phyloP scores from a whole-genome alignment of 2,113 vertebrate species.

The Podarcis cretensis region DNA sequence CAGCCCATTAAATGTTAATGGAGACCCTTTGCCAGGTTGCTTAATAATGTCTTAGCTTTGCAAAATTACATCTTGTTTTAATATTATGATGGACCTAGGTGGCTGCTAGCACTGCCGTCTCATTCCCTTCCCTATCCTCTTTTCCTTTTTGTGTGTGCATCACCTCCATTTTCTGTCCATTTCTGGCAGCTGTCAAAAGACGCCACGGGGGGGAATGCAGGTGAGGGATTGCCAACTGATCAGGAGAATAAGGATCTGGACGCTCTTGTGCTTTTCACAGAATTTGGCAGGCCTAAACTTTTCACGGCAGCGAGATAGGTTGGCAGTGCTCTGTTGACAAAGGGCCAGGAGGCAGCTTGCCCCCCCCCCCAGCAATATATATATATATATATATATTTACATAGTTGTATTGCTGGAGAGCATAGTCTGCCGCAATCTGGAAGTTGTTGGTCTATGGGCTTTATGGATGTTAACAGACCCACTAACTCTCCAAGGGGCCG shows the following conservation, averaged over 20 bases:
- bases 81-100: background rate
- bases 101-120: background rate
- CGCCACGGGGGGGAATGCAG: background rate
- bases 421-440: background rate
- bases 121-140: background rate
- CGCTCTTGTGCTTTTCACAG: no score
- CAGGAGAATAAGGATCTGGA: no score
- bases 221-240: background rate
- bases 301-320: background rate
- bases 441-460: background rate
- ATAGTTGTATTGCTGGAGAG: no score
- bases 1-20: background rate
- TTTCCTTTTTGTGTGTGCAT: background rate
- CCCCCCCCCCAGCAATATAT: no score
- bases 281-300: background rate
- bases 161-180: background rate
- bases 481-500: no score
- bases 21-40: background rate
- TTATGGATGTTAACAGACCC: background rate
- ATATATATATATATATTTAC: background rate
- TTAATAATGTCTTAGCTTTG: background rate
- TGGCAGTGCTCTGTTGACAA: background rate
- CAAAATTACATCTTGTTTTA: conserved; percentile 3
- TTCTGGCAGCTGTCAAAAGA: background rate
- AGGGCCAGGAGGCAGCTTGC: background rate